Evolutionary conservation across 2,888 invertebrate species (phyloP).

Genomic region (Seira ritae): DNA sequence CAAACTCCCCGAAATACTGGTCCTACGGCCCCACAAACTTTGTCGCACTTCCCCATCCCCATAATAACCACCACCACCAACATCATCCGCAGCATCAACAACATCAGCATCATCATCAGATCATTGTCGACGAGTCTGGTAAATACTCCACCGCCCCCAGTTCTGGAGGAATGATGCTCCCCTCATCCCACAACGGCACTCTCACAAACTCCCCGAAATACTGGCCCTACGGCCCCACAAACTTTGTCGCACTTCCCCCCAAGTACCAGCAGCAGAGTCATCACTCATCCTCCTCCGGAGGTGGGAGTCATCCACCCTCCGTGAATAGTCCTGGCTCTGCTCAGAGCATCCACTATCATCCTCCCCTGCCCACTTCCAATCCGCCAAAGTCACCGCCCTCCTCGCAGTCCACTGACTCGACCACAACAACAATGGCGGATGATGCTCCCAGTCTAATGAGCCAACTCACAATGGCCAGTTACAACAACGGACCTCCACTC

Average conservation of each 20-base stretch:
- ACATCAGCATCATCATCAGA: conserved; percentile 61
- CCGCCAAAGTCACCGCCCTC: conserved; percentile 69
- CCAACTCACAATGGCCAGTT: conserved; percentile 59
- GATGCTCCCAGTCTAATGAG: conserved; percentile 62
- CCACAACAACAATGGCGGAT: conserved; percentile 64
- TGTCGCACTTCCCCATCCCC: conserved; percentile 18
- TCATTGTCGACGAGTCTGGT: conserved; percentile 66
- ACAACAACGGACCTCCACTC: conserved; percentile 31
- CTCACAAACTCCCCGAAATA: conserved; percentile 57
- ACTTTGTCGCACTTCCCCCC: conserved; percentile 70
- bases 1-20: conserved; percentile 65
- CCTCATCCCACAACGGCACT: too few species aligned
- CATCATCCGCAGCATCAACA: conserved; percentile 28
- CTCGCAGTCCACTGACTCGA: conserved; percentile 69
- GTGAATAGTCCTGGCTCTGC: conserved; percentile 54
- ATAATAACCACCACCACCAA: conserved; percentile 28
- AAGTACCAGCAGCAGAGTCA: conserved; percentile 66
- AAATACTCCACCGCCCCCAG: conserved; percentile 15
- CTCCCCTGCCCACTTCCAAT: conserved; percentile 61
- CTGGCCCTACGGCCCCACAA: conserved; percentile 68
- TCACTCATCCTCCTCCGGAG: conserved; percentile 40
- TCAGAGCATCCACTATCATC: conserved; percentile 62
- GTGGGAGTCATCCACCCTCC: conserved; percentile 55
- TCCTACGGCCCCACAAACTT: conserved; percentile 66
- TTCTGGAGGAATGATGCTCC: conserved; percentile 4